A percentile compares a stretch with the other conserved stretches of the same genome.
phyloP scores from a whole-genome alignment of 2,113 vertebrate genomes.

The Corythornis cristatus region DNA sequence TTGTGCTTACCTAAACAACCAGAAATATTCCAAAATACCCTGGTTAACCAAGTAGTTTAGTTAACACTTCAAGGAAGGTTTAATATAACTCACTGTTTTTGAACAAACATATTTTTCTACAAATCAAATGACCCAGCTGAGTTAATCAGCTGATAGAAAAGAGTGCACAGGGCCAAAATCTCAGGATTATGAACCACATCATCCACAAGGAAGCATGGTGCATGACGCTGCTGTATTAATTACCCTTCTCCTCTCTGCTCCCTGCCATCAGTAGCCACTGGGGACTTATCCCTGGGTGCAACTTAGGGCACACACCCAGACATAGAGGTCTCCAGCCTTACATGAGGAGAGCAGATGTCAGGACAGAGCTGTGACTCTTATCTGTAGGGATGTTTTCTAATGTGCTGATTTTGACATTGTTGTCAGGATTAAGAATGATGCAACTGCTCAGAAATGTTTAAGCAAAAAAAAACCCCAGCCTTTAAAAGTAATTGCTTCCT shows the following conservation, averaged over 20 bases:
- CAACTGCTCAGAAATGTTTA: conserved; percentile 43
- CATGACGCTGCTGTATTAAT: not conserved
- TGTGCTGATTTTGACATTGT: not conserved
- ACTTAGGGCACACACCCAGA: too few relatives aligned
- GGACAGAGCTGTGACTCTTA: not conserved
- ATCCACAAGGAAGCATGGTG: too few relatives aligned
- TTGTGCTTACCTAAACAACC: not conserved
- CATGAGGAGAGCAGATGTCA: not conserved
- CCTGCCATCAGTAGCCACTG: accelerated
- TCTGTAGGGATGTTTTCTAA: not conserved
- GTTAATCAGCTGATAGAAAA: not conserved
- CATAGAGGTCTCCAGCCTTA: not conserved
- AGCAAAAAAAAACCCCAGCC: not conserved
- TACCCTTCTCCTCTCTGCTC: not conserved
- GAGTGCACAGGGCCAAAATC: not conserved
- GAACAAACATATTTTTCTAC: not conserved
- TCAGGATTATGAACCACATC: not conserved
- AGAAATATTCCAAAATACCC: conserved; percentile 13
- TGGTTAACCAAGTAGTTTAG: not conserved
- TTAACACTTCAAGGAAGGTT: not conserved
- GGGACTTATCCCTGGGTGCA: not conserved
- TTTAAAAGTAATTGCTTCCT: conserved; percentile 61
- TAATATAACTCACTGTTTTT: not conserved
- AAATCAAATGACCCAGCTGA: not conserved
- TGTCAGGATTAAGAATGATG: conserved; percentile 42